Evolutionary conservation across 2,113 vertebrate genomes (phyloP).

Genomic region (Falcunculus frontatus): DNA sequence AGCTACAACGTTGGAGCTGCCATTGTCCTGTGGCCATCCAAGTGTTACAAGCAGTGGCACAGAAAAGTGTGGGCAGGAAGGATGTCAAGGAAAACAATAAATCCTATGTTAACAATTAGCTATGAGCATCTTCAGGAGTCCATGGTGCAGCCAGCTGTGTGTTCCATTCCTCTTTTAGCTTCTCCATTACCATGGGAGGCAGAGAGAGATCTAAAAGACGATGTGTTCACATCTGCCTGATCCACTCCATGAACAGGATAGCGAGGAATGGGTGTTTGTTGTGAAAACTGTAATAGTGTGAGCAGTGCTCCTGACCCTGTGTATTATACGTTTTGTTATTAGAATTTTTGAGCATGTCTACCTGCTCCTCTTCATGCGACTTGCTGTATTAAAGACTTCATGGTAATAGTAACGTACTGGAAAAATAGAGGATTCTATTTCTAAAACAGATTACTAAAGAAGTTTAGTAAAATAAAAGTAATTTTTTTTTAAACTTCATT

Average conservation of each 20-base stretch:
- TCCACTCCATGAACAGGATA: not conserved
- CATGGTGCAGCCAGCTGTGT: accelerated
- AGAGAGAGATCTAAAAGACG: not conserved
- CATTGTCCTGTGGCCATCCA: not conserved
- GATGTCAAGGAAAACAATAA: not conserved
- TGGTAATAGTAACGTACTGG: not conserved
- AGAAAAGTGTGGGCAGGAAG: not conserved
- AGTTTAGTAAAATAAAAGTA: not conserved
- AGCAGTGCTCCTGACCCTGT: not conserved
- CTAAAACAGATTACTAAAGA: not conserved
- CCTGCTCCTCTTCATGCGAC: not conserved
- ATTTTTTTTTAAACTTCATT: accelerated
- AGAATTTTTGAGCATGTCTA: not conserved
- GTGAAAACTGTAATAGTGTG: not conserved
- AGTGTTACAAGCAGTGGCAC: not conserved
- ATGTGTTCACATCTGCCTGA: not conserved
- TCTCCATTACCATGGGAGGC: not conserved
- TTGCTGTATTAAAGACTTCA: not conserved
- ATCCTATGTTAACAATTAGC: not conserved
- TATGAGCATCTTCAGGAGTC: not conserved
- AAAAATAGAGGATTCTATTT: not conserved
- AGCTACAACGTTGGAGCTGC: not conserved
- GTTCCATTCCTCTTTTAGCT: not conserved
- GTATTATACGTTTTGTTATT: not conserved
- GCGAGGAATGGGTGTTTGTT: not conserved